phyloP scores from a whole-genome alignment of 2,888 invertebrate species.

The Sphaerophoria taeniata region DNA sequence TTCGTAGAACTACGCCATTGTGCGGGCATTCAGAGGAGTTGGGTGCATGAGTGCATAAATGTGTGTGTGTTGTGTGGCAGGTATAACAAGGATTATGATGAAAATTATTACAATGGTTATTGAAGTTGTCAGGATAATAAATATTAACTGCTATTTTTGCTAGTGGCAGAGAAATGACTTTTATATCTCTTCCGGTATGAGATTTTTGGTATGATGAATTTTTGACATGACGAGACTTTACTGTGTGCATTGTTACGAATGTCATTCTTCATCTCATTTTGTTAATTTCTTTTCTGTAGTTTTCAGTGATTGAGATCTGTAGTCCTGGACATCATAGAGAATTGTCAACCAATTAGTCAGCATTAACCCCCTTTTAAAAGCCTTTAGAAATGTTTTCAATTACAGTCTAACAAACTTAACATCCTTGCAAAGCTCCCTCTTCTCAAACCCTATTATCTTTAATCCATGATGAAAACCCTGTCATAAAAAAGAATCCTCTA shows the following conservation, averaged over 20 bases:
- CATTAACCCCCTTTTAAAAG: neutral
- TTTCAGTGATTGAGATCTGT: too few species aligned
- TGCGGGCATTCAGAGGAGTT: neutral
- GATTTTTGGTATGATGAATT: neutral
- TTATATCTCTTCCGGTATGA: neutral
- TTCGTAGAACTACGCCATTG: slow-evolving; percentile 41
- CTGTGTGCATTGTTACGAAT: neutral
- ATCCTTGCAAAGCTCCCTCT: neutral
- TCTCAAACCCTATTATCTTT: too few species aligned
- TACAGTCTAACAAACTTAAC: neutral
- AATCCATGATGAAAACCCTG: neutral
- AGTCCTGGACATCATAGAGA: too few species aligned
- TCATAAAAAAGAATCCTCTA: neutral
- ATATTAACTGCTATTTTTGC: slow-evolving; percentile 50
- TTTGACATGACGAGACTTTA: neutral
- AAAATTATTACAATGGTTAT: slow-evolving; percentile 56
- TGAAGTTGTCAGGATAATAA: slow-evolving; percentile 54
- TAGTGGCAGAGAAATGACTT: slow-evolving; percentile 32
- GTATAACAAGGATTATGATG: slow-evolving; percentile 59
- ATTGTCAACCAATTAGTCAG: neutral
- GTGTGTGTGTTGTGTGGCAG: neutral
- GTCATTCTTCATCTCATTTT: neutral
- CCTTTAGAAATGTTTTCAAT: neutral
- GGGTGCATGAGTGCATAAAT: neutral
- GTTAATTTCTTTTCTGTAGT: neutral